Evolutionary conservation across 1,140 invertebrate species (phyloP).

Genomic region (Tetramorium alpestre): DNA sequence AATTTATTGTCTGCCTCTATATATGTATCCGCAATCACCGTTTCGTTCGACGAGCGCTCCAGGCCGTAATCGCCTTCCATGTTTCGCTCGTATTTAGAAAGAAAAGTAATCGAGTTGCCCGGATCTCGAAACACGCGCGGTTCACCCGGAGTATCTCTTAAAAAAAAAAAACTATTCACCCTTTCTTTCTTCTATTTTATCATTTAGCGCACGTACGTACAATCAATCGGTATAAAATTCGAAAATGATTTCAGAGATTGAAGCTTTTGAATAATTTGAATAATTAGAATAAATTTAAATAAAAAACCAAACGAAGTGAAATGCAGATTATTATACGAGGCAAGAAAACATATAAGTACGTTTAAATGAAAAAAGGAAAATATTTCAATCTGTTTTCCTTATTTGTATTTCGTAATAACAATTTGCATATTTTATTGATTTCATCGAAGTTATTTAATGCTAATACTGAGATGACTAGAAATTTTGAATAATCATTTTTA

Average conservation of each 20-base stretch:
- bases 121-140: conserved; percentile 57
- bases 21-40: conserved; percentile 53
- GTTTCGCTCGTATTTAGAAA: conserved; percentile 12
- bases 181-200: not conserved
- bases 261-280: not conserved
- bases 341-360: not conserved
- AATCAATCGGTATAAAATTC: conserved; percentile 16
- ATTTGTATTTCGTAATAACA: not conserved
- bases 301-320: not conserved
- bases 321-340: not conserved
- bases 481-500: conserved; percentile 6
- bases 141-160: conserved; percentile 10
- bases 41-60: conserved; percentile 3
- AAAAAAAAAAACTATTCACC: not conserved
- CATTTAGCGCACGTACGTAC: not conserved
- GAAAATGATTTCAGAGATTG: not conserved
- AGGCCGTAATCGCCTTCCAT: not conserved
- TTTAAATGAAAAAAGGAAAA: not conserved
- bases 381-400: not conserved
- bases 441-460: not conserved
- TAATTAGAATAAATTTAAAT: not conserved
- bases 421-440: not conserved
- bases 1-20: conserved; percentile 80
- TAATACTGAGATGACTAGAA: not conserved
- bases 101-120: conserved; percentile 14